Percentiles rank a stretch among this genome's conserved stretches.
Conservation (phyloP, 1,140 invertebrate species). For the Octopus sinensis region DNA sequence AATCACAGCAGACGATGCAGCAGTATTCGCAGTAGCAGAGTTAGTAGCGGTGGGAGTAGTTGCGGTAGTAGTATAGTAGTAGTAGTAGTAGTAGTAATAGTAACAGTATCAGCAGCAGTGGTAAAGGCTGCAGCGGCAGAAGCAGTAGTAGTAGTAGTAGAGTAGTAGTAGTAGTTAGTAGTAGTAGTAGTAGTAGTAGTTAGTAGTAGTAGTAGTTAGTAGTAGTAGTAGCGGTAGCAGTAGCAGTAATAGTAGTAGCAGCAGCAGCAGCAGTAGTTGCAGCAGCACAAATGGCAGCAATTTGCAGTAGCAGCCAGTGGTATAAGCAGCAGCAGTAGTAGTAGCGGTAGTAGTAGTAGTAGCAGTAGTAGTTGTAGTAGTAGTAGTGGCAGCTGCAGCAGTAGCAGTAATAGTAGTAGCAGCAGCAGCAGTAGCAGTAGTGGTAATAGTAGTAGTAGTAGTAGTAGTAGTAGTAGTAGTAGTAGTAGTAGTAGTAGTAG, state of each 20-base stretch:
- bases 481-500: conserved; percentile 16
- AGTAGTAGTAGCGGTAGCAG: neutral
- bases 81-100: too few species aligned
- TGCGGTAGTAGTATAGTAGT: too few species aligned
- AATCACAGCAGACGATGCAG: too few species aligned
- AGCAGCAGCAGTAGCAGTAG: neutral
- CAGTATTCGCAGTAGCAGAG: conserved; percentile 6
- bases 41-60: neutral
- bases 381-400: too few species aligned
- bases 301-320: neutral
- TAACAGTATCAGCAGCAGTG: too few species aligned
- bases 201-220: too few species aligned
- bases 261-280: conserved; percentile 14
- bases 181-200: too few species aligned
- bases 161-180: too few species aligned
- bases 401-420: neutral
- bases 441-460: conserved; percentile 16
- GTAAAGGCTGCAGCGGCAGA: too few species aligned
- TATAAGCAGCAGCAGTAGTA: too few species aligned
- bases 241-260: conserved; percentile 13
- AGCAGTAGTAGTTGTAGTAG: conserved; percentile 14
- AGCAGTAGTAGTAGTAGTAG: too few species aligned
- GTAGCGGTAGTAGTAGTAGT: conserved; percentile 13
- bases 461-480: conserved; percentile 18
- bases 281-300: too few species aligned